Evolutionary conservation across 2,797 vertebrate genomes (phyloP).

Genomic region (Pelochelys cantorii): DNA sequence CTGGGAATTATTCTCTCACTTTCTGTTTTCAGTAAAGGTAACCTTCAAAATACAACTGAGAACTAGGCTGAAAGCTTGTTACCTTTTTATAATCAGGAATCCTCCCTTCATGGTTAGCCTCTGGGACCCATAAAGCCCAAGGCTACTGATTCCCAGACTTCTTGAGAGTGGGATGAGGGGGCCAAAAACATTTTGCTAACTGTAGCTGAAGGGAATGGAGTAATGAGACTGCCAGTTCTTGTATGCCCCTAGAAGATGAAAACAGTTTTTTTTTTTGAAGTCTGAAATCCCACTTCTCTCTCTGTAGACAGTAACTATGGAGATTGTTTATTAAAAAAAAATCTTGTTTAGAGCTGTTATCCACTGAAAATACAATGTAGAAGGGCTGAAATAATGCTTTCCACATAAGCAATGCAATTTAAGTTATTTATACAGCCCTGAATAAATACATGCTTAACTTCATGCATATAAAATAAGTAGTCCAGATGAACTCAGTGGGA

Average conservation of each 20-base stretch:
- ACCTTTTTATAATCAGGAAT: neutral
- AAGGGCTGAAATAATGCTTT: neutral
- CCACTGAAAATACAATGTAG: neutral
- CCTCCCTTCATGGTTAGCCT: rapidly evolving
- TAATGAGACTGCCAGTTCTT: neutral
- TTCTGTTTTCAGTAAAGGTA: neutral
- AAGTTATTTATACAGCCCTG: neutral
- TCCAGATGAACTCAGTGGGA: neutral
- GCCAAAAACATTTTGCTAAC: neutral
- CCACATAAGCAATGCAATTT: neutral
- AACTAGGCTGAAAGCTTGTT: neutral
- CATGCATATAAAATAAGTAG: neutral
- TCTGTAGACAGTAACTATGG: neutral
- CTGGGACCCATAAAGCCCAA: neutral
- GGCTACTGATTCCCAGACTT: neutral
- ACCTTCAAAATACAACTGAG: neutral
- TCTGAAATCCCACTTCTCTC: neutral
- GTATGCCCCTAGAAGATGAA: neutral
- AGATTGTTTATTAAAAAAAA: neutral
- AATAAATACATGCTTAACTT: rapidly evolving
- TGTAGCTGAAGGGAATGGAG: neutral
- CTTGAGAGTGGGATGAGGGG: neutral
- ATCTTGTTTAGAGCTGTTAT: neutral
- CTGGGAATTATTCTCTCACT: neutral
- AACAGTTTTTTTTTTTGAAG: neutral